These are phyloP conservation scores for Beris morrisii DNA, from an alignment of 2,888 invertebrate species.

Conservation along the genomic window DNA sequence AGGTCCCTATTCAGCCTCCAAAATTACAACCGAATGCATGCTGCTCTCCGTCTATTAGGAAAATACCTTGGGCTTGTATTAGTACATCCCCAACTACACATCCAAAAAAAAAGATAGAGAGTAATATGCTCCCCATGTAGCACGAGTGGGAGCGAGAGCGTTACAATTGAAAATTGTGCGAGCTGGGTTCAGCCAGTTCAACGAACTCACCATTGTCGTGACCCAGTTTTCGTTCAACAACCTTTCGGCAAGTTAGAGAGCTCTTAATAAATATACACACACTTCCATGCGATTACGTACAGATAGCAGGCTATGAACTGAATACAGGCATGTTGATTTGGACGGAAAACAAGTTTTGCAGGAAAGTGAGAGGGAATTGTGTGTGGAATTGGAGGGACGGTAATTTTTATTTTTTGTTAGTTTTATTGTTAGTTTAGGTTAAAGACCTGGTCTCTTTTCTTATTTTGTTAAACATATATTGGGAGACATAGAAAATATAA, in stretches of 20 bases:
- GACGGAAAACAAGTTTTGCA: constrained; percentile 50
- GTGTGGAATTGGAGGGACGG: constrained; percentile 27
- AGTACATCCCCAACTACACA: no score
- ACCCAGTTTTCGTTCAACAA: constrained; percentile 57
- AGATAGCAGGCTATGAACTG: constrained; percentile 3
- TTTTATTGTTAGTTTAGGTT: not conserved
- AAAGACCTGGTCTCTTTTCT: no score
- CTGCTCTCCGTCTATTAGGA: no score
- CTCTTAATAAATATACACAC: constrained; percentile 28
- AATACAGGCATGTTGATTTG: constrained; percentile 38
- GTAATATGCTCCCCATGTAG: no score
- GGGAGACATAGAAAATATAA: no score
- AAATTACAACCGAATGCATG: no score
- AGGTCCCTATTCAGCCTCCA: no score
- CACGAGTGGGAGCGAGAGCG: constrained; percentile 8
- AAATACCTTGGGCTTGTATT: no score
- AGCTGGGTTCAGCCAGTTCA: constrained; percentile 52
- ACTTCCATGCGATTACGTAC: not conserved
- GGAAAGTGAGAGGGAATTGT: constrained; percentile 56
- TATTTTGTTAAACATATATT: no score
- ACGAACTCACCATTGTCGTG: constrained; percentile 58
- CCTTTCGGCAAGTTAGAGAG: constrained; percentile 45
- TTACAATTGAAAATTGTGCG: constrained; percentile 39
- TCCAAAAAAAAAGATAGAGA: no score
- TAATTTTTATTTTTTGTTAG: constrained; percentile 34